A percentile compares a stretch with the other conserved stretches of the same genome.
phyloP scores from a whole-genome alignment of 2,888 invertebrate species.

The Pristionchus japonicus region DNA sequence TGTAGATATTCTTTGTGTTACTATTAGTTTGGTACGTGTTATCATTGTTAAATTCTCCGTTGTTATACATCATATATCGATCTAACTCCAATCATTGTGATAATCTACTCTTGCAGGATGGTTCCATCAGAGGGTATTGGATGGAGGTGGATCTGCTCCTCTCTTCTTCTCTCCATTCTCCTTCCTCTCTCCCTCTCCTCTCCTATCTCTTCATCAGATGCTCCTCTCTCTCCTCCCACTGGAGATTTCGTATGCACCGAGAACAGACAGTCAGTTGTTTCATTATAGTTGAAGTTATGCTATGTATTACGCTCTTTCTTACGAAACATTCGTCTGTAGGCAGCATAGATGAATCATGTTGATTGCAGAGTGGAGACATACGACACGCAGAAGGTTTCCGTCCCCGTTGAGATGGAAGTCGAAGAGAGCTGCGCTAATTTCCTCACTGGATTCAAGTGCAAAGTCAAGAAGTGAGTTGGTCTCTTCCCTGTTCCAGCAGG shows the following conservation, averaged over 20 bases:
- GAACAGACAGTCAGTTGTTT: background rate
- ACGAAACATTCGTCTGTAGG: no score
- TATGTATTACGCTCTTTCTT: no score
- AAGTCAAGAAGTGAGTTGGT: constrained; percentile 56
- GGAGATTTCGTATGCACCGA: constrained; percentile 33
- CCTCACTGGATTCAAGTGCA: constrained; percentile 65
- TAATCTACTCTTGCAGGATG: background rate
- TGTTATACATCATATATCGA: background rate
- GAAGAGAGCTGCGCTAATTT: constrained; percentile 62
- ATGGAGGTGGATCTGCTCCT: background rate
- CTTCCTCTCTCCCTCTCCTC: constrained; percentile 24
- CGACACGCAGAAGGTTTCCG: constrained; percentile 56
- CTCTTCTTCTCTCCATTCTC: background rate
- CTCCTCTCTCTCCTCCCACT: background rate
- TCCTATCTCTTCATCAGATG: background rate
- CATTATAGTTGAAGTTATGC: no score
- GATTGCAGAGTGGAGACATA: constrained; percentile 57
- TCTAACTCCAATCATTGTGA: background rate
- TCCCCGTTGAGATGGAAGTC: constrained; percentile 52
- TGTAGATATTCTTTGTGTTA: background rate
- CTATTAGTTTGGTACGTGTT: background rate
- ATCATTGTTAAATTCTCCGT: background rate
- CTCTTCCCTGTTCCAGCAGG: no score
- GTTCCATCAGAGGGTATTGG: background rate
- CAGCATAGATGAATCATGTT: no score